Conservation (phyloP, 2,113 vertebrate genomes). For the Lepidothrix coronata region DNA sequence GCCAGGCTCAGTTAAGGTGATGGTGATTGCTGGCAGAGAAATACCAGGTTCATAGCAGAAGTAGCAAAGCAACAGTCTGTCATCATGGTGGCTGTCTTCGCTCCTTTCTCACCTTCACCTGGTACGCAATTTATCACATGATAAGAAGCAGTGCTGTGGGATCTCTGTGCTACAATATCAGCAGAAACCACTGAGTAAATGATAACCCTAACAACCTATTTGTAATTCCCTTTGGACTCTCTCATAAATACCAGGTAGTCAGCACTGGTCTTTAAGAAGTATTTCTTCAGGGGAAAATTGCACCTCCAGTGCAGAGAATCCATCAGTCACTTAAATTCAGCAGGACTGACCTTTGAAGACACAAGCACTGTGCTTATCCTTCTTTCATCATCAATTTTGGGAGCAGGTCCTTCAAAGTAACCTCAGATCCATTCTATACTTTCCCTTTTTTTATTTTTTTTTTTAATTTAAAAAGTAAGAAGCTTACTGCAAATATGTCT, state of each 20-base stretch:
- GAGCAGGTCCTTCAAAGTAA: neutral
- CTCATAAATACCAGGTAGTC: conserved; percentile 23
- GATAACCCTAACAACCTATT: conserved; percentile 6
- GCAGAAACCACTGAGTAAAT: conserved; percentile 31
- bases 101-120: neutral
- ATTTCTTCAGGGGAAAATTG: conserved; percentile 40
- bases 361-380: neutral
- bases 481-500: neutral
- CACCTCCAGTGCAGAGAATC: conserved; percentile 4
- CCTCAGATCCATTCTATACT: neutral
- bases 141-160: neutral
- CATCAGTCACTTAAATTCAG: conserved; percentile 39
- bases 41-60: neutral
- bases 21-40: neutral
- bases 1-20: neutral
- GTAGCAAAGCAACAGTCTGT: neutral
- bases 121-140: neutral
- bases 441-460: neutral
- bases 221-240: conserved; percentile 22
- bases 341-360: neutral
- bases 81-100: neutral
- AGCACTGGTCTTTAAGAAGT: neutral
- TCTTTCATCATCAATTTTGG: conserved; percentile 6
- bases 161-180: neutral
- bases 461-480: neutral